Evolutionary conservation across 2,797 vertebrate genomes (phyloP).

Genomic region (Cetoscarus ocellatus): DNA sequence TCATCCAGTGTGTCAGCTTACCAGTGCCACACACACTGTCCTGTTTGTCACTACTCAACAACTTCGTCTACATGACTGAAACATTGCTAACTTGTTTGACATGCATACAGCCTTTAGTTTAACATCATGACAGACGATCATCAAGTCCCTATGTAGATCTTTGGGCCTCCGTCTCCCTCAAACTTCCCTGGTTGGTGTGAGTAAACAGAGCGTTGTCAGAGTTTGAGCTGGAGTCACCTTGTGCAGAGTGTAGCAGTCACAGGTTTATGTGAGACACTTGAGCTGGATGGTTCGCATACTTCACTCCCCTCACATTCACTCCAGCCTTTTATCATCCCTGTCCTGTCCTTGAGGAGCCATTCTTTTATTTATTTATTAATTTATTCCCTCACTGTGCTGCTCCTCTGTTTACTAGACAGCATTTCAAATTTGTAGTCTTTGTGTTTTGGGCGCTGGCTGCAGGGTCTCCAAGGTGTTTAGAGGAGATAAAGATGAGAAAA

Average conservation of each 20-base stretch:
- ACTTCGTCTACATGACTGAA: too few relatives aligned
- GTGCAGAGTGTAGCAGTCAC: conserved; percentile 26
- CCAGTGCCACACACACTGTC: too few relatives aligned
- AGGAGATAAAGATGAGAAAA: conserved; percentile 55
- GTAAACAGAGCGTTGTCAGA: conserved; percentile 35
- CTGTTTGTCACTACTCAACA: too few relatives aligned
- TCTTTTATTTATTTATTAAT: conserved; percentile 45
- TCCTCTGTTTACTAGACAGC: conserved; percentile 40
- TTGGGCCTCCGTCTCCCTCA: too few relatives aligned
- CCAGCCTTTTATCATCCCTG: conserved; percentile 47
- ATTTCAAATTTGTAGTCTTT: conserved; percentile 43
- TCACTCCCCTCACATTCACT: conserved; percentile 40
- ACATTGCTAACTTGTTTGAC: too few relatives aligned
- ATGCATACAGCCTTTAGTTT: too few relatives aligned
- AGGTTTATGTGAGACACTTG: conserved; percentile 24
- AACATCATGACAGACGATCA: too few relatives aligned
- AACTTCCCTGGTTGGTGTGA: too few relatives aligned
- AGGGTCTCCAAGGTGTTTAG: conserved; percentile 49
- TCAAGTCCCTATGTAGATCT: too few relatives aligned
- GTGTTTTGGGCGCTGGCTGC: conserved; percentile 10
- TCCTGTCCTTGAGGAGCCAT: conserved; percentile 59
- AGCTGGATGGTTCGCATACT: conserved; percentile 27
- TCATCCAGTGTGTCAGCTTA: too few relatives aligned
- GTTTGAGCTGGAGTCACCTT: conserved; percentile 56
- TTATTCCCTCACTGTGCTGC: conserved; percentile 53